Evolutionary conservation across 2,888 invertebrate genomes (phyloP).

Genomic region (Saturnia japonica): DNA sequence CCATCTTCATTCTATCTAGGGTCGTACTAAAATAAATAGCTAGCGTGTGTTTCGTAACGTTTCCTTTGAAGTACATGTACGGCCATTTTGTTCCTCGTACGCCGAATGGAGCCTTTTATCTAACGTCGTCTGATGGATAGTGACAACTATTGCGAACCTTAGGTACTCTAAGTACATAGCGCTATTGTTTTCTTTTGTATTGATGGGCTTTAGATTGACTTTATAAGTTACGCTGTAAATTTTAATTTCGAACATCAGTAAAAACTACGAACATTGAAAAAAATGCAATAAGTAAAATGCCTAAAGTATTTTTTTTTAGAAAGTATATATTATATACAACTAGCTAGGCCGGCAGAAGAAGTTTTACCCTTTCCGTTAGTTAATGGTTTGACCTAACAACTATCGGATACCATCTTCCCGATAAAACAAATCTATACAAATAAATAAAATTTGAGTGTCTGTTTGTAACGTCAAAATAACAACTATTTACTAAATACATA

Average conservation of each 20-base stretch:
- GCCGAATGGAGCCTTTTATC: not conserved
- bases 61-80: conserved; percentile 5
- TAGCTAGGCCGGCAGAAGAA: too few species aligned
- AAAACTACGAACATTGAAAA: too few species aligned
- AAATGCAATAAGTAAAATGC: too few species aligned
- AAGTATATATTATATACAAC: too few species aligned
- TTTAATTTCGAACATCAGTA: not conserved
- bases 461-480: too few species aligned
- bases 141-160: conserved; percentile 7
- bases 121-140: conserved; percentile 7
- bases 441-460: too few species aligned
- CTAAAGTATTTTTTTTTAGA: too few species aligned
- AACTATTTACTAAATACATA: too few species aligned
- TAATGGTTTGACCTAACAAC: too few species aligned
- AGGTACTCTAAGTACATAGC: not conserved
- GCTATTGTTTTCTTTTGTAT: not conserved
- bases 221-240: not conserved
- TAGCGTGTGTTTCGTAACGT: conserved; percentile 3
- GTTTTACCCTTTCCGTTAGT: too few species aligned
- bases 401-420: too few species aligned
- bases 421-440: too few species aligned
- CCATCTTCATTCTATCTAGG: conserved; percentile 12
- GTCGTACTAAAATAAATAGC: conserved; percentile 5
- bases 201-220: not conserved
- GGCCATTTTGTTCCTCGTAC: not conserved